Percentiles rank a stretch among this genome's conserved stretches.
Evolutionary conservation across 2,888 invertebrate genomes (phyloP).

Genomic region (Aricia artaxerxes): DNA sequence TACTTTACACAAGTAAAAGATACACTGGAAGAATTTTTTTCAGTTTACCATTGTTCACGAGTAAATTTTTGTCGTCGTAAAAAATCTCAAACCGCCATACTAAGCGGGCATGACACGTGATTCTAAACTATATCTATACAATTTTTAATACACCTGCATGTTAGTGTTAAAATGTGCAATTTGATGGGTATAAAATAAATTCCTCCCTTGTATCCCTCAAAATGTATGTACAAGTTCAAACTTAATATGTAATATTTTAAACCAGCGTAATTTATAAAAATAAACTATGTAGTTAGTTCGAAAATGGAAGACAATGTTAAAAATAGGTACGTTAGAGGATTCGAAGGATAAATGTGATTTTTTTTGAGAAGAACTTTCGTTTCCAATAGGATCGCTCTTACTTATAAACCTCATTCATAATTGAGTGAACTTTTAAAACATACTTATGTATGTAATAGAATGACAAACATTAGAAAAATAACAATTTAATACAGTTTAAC

Average conservation of each 20-base stretch:
- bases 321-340: conserved; percentile 28
- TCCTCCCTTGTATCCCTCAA: neutral
- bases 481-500: neutral
- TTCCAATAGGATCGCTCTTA: neutral
- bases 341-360: neutral
- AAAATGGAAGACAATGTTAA: conserved; percentile 30
- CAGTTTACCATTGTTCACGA: no score
- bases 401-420: neutral
- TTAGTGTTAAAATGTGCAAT: neutral
- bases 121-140: no score
- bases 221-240: conserved; percentile 20
- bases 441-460: neutral
- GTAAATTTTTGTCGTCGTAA: neutral
- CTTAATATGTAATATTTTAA: conserved; percentile 16
- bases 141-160: no score
- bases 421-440: neutral
- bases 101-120: no score
- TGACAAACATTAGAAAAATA: neutral
- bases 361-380: neutral
- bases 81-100: neutral
- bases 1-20: conserved; percentile 26
- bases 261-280: conserved; percentile 28
- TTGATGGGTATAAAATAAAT: neutral
- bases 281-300: conserved; percentile 30
- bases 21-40: conserved; percentile 6